Base-by-base conservation (phyloP, 2,797 vertebrate genomes). In the Choloepus didactylus region DNA sequence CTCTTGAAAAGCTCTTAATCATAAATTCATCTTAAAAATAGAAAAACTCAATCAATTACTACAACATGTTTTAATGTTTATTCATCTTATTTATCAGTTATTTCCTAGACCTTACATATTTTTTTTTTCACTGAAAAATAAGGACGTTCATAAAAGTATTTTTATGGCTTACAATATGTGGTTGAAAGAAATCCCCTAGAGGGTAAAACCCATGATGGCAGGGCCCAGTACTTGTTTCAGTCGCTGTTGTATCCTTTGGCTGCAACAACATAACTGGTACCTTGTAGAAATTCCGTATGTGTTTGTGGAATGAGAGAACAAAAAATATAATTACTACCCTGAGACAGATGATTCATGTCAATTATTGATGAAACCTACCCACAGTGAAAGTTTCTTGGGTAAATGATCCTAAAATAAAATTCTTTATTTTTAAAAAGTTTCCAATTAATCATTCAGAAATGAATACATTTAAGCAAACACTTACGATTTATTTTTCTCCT, bases 401-500 rank as follows among this genome's bases (percentile, higher is more conserved):
- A 84, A 89, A 81, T n/a, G 6, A 88, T 87, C 9, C 54, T 79
- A 56, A 91, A 80, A 66, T 73, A 31, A 6, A 85, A 59, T 29
- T 54, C n/a, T 86, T 11, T 60, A 79, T 86, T 14, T 60, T 82
- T 60, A 54, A 88, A 76, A 18, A 44, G 8, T 88, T 89, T 93
- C 27, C 21, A 70, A 62, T 93, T 81, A 87, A 5, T 82, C 41
- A 56, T 69, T 49, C 16, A 82, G 69, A 92, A 89, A 16, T 72
- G 49, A 75, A 75, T 81, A 79, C 11, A 85, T 46, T 76, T 79
- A 7, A 69, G 67, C 18, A 67, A 80, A 41, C 82, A 82, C 2
- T 66, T 35, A 81, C 49, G 11, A 6, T 25, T 72, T 80, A 16
- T 38, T 87, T 94, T 89, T 67, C 18, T 44, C 7, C 11, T 12